Evolutionary conservation across 2,888 invertebrate genomes (phyloP), one percentile per base, ranked within the genome.

Genomic region (Euphydryas editha): DNA sequence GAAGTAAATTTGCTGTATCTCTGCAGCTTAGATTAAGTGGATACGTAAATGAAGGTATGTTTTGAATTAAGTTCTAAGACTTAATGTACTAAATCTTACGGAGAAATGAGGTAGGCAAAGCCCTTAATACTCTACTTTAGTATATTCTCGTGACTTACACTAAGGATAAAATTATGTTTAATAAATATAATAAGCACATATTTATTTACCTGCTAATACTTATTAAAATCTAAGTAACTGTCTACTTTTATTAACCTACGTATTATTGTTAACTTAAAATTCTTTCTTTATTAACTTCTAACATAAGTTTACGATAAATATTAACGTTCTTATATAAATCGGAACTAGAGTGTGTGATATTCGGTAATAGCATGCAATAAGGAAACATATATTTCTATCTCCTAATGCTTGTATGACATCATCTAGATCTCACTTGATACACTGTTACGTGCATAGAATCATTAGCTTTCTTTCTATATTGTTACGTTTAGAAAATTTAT

Each of bases 391-490:
- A 36, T 57, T 57, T 47, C 62, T 47, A n/a, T 4, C 15, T 20
- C 46, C 13, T 20, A 39, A 57, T 11, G 17, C 11, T 17, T 10
- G 37, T 11, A 7, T 36, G 36, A 36, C 54, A n/a, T 54, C 54
- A 36, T 36, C 15, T 11, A 30, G 39, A 47, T 20, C 18, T 42
- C 24, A 30, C 15, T 47, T 18, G 42, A 59, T 51, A 42, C 36
- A 21, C 58, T 18, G 51, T 68, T 65, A 65, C 61, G 65, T 65
- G 55, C n/a, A 55, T 55, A 58, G 61, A 47, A 58, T 55, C 44
- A 58, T 59, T 59, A 61, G 10, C 20, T 15, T 54, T 37, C 64
- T 62, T 63, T 58, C 63, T 56, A 44, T n/a, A 37, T 3, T 6
- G 39, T 30, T 58, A 49, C 20, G 17, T 39, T 21, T 13, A 57